Conservation (phyloP, 1,140 invertebrate genomes). For the Pseudomyrmex concolor region DNA sequence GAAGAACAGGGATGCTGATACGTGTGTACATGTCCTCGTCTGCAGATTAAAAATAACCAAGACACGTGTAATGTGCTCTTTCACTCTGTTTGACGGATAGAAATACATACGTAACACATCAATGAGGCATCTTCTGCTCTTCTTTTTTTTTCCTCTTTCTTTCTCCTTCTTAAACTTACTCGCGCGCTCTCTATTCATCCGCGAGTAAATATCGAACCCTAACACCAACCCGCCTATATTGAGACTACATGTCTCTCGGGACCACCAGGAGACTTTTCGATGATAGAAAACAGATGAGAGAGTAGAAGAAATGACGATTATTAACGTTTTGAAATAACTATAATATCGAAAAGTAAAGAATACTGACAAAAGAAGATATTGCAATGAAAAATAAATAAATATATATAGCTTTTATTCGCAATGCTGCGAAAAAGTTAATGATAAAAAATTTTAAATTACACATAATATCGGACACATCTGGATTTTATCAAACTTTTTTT, state of each 20-base stretch:
- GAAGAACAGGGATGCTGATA: background rate
- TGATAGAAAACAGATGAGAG: background rate
- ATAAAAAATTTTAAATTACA: too few species aligned
- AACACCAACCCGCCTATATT: background rate
- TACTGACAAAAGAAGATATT: background rate
- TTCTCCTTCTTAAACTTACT: conserved; percentile 25
- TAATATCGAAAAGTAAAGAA: background rate
- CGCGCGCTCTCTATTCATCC: conserved; percentile 22
- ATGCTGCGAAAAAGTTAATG: background rate
- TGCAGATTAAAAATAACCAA: conserved; percentile 47
- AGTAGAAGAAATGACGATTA: background rate
- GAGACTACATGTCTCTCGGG: conserved; percentile 1
- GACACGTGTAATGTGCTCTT: conserved; percentile 42
- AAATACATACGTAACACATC: conserved; percentile 31
- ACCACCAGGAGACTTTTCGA: background rate
- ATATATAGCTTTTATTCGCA: too few species aligned
- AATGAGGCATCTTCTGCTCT: background rate
- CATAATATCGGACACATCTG: too few species aligned
- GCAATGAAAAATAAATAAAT: too few species aligned
- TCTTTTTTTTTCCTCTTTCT: background rate
- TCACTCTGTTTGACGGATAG: conserved; percentile 45
- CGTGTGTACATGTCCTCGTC: conserved; percentile 38
- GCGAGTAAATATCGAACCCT: conserved; percentile 38
- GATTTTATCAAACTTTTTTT: too few species aligned
- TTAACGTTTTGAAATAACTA: background rate